Conservation (phyloP, 2,888 invertebrate species). For the Microdon myrmicae region DNA sequence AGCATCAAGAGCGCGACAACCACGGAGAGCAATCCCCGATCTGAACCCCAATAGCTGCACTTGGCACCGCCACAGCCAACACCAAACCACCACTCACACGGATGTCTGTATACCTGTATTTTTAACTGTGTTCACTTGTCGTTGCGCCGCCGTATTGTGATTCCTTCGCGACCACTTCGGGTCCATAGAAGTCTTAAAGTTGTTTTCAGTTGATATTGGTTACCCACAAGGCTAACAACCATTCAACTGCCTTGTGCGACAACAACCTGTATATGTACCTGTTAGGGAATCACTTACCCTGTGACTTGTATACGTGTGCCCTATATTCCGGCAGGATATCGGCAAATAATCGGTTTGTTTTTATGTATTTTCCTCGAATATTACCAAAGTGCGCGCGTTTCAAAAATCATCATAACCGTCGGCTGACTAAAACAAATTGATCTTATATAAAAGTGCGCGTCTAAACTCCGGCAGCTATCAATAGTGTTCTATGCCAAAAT, state of each 20-base stretch:
- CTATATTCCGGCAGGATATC: no score
- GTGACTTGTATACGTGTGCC: no score
- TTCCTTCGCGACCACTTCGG: constrained; percentile 59
- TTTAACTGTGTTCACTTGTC: constrained; percentile 27
- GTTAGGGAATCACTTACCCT: constrained; percentile 32
- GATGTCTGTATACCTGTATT: constrained; percentile 30
- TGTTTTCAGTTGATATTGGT: constrained; percentile 69
- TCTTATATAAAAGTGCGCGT: neutral
- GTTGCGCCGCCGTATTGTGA: constrained; percentile 46
- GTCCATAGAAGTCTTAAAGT: constrained; percentile 65
- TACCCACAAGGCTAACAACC: constrained; percentile 68
- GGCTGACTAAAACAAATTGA: neutral
- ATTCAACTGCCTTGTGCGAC: constrained; percentile 29
- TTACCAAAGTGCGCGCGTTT: no score
- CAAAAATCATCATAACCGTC: neutral
- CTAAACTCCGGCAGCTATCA: neutral
- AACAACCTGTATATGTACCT: constrained; percentile 33
- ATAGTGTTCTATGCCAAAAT: neutral
- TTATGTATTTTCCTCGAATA: no score
- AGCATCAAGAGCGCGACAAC: constrained; percentile 12
- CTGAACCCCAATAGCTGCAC: constrained; percentile 29
- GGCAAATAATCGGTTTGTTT: no score
- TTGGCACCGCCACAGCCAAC: constrained; percentile 31
- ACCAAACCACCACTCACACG: constrained; percentile 17
- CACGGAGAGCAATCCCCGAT: constrained; percentile 1